A percentile compares a stretch with the other conserved stretches of the same genome.
These are phyloP conservation scores for Neopelma chrysocephalum DNA, from an alignment of 2,797 vertebrate species.

Conservation along the genomic window DNA sequence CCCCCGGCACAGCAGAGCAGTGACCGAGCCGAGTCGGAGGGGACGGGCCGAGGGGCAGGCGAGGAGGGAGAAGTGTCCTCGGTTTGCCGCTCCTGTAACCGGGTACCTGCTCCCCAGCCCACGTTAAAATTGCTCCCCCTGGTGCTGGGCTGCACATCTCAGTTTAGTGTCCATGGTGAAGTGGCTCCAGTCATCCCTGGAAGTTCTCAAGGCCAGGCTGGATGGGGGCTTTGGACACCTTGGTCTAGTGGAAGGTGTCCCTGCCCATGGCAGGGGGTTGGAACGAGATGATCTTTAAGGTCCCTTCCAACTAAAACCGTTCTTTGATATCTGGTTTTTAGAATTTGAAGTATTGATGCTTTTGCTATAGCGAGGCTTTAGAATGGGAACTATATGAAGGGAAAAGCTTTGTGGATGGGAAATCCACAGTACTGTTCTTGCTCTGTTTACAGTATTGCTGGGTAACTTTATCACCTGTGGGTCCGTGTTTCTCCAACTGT, in stretches of 20 bases:
- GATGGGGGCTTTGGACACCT: too few relatives aligned
- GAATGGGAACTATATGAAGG: background rate
- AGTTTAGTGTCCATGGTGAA: accelerated
- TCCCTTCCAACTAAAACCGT: background rate
- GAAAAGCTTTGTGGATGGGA: background rate
- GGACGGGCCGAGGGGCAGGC: background rate
- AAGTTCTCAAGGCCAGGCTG: background rate
- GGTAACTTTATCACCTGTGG: background rate
- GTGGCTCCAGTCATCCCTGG: background rate
- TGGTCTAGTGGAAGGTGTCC: background rate
- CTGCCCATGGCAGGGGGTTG: accelerated
- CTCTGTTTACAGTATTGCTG: accelerated
- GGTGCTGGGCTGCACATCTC: too few relatives aligned
- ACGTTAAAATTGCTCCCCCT: accelerated
- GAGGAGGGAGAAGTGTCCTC: accelerated
- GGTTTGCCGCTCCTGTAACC: too few relatives aligned
- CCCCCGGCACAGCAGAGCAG: background rate
- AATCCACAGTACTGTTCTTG: accelerated
- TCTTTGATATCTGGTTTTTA: background rate
- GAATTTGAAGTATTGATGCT: background rate
- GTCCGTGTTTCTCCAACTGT: background rate
- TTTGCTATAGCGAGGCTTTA: background rate
- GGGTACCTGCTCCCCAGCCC: accelerated
- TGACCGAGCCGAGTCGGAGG: background rate
- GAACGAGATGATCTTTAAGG: background rate